Evolutionary conservation across 2,797 vertebrate genomes (phyloP), one percentile per base, ranked within the genome.

Genomic region (Sebastes variabilis): DNA sequence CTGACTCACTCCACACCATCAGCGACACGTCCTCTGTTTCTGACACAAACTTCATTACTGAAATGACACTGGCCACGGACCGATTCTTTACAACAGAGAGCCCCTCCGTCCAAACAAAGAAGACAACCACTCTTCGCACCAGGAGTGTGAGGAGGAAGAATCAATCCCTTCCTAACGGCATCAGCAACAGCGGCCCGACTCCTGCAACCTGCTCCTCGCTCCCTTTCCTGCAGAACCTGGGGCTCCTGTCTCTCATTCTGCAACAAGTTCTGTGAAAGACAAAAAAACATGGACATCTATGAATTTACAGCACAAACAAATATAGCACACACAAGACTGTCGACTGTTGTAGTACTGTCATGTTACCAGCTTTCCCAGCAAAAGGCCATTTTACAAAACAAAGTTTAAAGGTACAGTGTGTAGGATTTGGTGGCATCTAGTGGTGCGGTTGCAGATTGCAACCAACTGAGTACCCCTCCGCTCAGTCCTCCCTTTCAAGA

Each of bases 101-200:
- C 66, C 8, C 75, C 27, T 72, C 87, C 71, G 46, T 81, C 59
- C 92, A 84, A 64, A 95, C 94, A 2, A 95, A 89, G 70, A 95
- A 89, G 79, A 95, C 94, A 20, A 92, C 93, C 59, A 95, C 95
- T 13, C 93, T 95, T 34, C 94, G 95, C 66, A 95, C 95, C 54
- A 90, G 95, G 72, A 95, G 95, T 8, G 96, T 96, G 69, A 92
- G 94, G 66, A 94, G 92, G 80, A 87, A 93, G 59, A 95, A 94
- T 82, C 90, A 94, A 81, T 88, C 93, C 5, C 29, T 78, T 25
- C 75, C 89, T 0, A 49, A 76, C 2, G 79, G 82, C 22, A 67
- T 77, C 29, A 80, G 70, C 75, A 94, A 76, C 76, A 78, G 72
- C 34, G 69, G 84, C 60, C 72, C 69, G 0, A 30, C 69, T 55